phyloP scores from a whole-genome alignment of 2,797 vertebrate genomes.

The Labeo calbasu region DNA sequence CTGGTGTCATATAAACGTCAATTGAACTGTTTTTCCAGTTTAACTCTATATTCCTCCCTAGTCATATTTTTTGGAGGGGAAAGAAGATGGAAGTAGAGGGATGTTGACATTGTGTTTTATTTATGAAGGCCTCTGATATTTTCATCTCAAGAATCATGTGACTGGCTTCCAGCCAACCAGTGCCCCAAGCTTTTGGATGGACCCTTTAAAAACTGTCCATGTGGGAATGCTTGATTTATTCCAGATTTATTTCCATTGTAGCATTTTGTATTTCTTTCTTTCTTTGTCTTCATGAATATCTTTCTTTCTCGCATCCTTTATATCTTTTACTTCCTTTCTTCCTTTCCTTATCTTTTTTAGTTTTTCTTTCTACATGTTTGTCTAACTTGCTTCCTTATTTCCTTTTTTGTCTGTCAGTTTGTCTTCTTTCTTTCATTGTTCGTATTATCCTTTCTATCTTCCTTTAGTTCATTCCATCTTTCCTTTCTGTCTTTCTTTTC shows the following conservation, averaged over 20 bases:
- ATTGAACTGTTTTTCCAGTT: conserved; percentile 15
- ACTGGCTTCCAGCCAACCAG: conserved; percentile 18
- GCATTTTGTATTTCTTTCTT: not conserved
- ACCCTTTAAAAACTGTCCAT: conserved; percentile 14
- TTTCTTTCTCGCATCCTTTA: not conserved
- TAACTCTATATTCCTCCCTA: conserved; percentile 4
- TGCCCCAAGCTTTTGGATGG: not conserved
- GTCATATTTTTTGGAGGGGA: not conserved
- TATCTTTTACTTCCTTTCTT: not conserved
- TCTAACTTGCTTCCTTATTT: not conserved
- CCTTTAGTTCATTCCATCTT: not conserved
- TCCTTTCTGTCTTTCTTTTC: too few relatives aligned
- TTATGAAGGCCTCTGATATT: conserved; percentile 36
- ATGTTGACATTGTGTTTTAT: conserved; percentile 13
- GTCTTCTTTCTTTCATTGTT: not conserved
- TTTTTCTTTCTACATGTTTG: too few relatives aligned
- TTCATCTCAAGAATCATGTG: conserved; percentile 38
- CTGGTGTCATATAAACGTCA: not conserved
- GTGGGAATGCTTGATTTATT: conserved; percentile 13
- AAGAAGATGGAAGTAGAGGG: not conserved
- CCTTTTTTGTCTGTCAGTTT: not conserved
- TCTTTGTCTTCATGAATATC: not conserved
- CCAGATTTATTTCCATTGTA: conserved; percentile 12
- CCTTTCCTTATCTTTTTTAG: not conserved
- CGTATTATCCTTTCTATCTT: not conserved